Evolutionary conservation across 2,113 vertebrate genomes (phyloP).

Genomic region (Trogon melanurus): DNA sequence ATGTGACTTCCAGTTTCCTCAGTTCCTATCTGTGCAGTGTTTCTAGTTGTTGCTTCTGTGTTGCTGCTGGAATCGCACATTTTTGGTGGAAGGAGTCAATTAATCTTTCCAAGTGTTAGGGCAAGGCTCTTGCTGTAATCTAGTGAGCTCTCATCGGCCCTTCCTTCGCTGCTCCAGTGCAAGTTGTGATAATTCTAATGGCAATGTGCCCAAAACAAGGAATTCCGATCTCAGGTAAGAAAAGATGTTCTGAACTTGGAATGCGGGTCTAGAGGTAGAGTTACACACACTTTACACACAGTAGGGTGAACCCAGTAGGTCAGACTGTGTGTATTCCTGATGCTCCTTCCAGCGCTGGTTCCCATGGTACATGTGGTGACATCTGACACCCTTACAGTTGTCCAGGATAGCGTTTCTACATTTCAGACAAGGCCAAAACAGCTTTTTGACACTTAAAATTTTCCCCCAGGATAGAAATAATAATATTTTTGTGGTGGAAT

Average conservation of each 20-base stretch:
- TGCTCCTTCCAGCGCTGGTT: neutral
- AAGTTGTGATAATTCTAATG: neutral
- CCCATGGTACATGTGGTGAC: neutral
- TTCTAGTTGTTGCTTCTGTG: neutral
- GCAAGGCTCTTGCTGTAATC: neutral
- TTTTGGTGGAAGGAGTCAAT: neutral
- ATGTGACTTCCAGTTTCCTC: neutral
- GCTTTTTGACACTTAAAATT: neutral
- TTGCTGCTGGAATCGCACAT: neutral
- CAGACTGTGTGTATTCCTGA: neutral
- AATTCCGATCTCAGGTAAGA: neutral
- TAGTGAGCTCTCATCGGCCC: neutral
- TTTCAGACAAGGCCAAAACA: neutral
- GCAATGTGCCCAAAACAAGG: neutral
- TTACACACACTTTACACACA: neutral
- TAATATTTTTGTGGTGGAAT: neutral
- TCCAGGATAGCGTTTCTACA: neutral
- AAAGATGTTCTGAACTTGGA: neutral
- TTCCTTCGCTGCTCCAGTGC: neutral
- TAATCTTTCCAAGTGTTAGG: neutral
- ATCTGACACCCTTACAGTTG: neutral
- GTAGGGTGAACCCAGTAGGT: fast-evolving
- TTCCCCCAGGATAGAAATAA: neutral
- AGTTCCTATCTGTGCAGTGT: neutral
- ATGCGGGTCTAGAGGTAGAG: neutral